These are phyloP conservation scores for Acleris sparsana DNA, from an alignment of 2,888 invertebrate species.

Conservation along the genomic window DNA sequence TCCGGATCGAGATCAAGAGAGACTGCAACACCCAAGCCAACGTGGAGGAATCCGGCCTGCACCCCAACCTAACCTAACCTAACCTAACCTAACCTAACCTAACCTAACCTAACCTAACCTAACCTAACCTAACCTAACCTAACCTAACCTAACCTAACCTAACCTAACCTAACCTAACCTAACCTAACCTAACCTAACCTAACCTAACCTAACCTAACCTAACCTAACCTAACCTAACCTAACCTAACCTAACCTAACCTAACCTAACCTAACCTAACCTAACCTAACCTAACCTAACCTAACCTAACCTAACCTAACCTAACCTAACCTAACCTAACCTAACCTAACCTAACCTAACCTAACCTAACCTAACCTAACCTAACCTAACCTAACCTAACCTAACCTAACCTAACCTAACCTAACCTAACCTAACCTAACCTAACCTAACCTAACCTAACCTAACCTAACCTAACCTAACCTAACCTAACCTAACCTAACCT, in stretches of 20 bases:
- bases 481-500: constrained; percentile 9
- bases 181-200: constrained; percentile 27
- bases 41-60: too few species aligned
- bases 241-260: constrained; percentile 32
- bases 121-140: constrained; percentile 21
- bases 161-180: constrained; percentile 34
- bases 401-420: constrained; percentile 15
- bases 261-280: constrained; percentile 32
- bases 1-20: too few species aligned
- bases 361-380: constrained; percentile 15
- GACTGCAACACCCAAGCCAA: too few species aligned
- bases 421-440: constrained; percentile 15
- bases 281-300: constrained; percentile 28
- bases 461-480: constrained; percentile 14
- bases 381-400: constrained; percentile 16
- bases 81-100: constrained; percentile 35
- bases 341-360: constrained; percentile 11
- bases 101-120: constrained; percentile 27
- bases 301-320: constrained; percentile 25
- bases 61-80: constrained; percentile 29
- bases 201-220: constrained; percentile 32
- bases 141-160: constrained; percentile 37
- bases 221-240: constrained; percentile 32
- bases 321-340: constrained; percentile 25
- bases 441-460: constrained; percentile 15